A percentile compares a stretch with the other conserved stretches of the same genome.
phyloP scores from a whole-genome alignment of 2,888 invertebrate genomes.

The Anoncus sp. region DNA sequence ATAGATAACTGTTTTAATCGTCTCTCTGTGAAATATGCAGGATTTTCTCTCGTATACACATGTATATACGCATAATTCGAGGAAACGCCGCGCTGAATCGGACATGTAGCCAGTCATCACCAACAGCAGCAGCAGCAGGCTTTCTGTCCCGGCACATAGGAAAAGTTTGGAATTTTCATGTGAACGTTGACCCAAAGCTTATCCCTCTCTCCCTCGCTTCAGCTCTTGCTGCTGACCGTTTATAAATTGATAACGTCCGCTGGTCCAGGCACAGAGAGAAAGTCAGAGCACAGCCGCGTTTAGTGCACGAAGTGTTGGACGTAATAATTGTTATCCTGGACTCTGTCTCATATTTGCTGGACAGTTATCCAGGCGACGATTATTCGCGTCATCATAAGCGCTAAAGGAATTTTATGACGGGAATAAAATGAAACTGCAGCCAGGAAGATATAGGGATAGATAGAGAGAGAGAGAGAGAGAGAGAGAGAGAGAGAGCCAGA shows the following conservation, averaged over 20 bases:
- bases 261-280: background rate
- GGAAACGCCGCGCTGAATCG: conserved; percentile 28
- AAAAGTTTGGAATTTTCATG: conserved; percentile 45
- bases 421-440: no score
- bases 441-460: no score
- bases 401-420: no score
- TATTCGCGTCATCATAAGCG: no score
- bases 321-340: conserved; percentile 40
- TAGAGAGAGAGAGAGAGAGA: no score
- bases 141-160: conserved; percentile 8
- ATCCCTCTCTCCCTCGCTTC: background rate
- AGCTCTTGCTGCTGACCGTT: conserved; percentile 36
- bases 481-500: no score
- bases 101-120: conserved; percentile 18
- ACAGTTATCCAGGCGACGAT: no score
- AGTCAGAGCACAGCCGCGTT: conserved; percentile 18
- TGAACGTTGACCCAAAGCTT: conserved; percentile 19
- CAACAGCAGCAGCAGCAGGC: no score
- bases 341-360: no score
- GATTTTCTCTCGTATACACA: background rate
- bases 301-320: conserved; percentile 37
- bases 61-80: conserved; percentile 27
- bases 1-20: conserved; percentile 44
- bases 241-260: conserved; percentile 50
- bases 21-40: conserved; percentile 10